A percentile compares a stretch with the other conserved stretches of the same genome.
Evolutionary conservation across 2,113 vertebrate species (phyloP).

Genomic region (Ptilonorhynchus violaceus): DNA sequence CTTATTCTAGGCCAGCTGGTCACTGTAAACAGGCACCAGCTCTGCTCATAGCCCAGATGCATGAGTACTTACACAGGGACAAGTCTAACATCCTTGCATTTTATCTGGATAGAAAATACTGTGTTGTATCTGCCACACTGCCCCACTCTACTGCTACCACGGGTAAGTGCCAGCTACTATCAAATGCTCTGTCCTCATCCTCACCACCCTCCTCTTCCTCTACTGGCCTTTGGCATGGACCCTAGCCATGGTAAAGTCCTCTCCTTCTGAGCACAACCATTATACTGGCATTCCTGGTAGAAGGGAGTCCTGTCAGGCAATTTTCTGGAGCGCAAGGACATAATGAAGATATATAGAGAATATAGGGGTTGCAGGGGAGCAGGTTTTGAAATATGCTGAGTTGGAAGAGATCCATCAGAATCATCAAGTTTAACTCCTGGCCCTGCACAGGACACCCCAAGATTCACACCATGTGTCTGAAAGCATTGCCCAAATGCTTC

Average conservation of each 20-base stretch:
- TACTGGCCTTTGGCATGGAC: neutral
- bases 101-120: neutral
- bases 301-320: neutral
- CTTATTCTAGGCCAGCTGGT: neutral
- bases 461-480: neutral
- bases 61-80: neutral
- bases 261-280: neutral
- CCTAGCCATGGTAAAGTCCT: neutral
- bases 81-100: neutral
- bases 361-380: neutral
- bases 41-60: neutral
- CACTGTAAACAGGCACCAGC: neutral
- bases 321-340: neutral
- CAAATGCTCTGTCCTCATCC: neutral
- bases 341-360: neutral
- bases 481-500: neutral
- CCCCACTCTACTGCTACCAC: neutral
- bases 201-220: neutral
- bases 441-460: neutral
- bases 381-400: neutral
- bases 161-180: neutral
- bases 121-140: neutral
- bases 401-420: neutral
- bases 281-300: neutral
- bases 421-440: neutral